Evolutionary conservation across 2,797 vertebrate species (phyloP).

Genomic region (Monodelphis domestica): DNA sequence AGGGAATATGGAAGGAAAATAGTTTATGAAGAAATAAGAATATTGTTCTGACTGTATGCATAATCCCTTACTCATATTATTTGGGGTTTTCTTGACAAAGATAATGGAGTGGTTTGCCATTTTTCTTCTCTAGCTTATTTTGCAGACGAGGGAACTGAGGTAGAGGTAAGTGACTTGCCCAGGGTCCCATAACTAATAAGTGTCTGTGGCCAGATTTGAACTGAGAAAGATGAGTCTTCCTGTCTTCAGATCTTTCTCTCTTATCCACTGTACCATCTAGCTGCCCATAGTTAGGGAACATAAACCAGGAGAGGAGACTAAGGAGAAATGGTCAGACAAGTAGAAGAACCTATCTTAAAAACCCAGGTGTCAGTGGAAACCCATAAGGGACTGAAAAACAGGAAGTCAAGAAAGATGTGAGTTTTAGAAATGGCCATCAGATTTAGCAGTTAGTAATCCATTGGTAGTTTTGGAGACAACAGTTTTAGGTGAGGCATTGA

Average conservation of each 20-base stretch:
- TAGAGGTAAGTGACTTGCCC: no score
- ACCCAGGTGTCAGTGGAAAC: background rate
- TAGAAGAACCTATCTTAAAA: background rate
- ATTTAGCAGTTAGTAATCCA: slow-evolving; percentile 1
- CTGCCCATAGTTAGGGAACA: no score
- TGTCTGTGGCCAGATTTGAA: no score
- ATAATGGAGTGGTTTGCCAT: no score
- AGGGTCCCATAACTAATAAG: no score
- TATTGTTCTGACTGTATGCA: background rate
- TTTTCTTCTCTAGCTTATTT: no score
- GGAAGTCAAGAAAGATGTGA: background rate
- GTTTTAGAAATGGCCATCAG: background rate
- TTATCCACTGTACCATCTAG: no score
- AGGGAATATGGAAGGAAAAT: slow-evolving; percentile 47
- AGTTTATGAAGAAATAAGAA: slow-evolving; percentile 56
- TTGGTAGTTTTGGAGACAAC: background rate
- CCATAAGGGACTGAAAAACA: background rate
- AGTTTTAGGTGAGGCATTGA: background rate
- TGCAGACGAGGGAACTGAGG: background rate
- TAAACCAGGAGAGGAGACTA: no score
- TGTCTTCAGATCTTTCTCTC: no score
- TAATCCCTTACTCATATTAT: slow-evolving; percentile 48
- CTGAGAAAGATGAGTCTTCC: no score
- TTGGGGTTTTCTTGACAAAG: no score
- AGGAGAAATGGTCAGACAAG: background rate